Evolutionary conservation across 2,113 vertebrate genomes (phyloP), one percentile per base, ranked within the genome.

Genomic region (Taurulus bubalis): DNA sequence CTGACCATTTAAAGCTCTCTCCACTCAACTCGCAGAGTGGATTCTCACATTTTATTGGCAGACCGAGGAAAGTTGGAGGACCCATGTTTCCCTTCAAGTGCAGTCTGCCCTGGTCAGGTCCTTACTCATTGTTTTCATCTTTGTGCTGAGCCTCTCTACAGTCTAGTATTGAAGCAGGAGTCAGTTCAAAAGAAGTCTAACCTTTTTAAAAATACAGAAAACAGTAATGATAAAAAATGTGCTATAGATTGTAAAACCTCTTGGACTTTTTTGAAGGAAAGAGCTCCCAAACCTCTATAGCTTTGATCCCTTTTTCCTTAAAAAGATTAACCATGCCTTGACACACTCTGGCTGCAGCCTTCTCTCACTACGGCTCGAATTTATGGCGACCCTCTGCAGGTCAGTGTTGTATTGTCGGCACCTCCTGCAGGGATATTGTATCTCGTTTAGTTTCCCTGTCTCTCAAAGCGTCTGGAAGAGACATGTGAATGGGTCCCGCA

Each of bases 351-450:
- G 56, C 49, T 85, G 83, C 77, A 80, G 63, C 73, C 59, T 85
- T 47, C 34, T 83, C 84, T 86, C 80, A 74, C 76, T 84, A 62
- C 51, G 58, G 71, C 6, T 80, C 75, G 85, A 84, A 91, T 95
- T 93, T 95, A 93, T 90, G 74, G 85, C 18, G 63, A 64, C 79
- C 65, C 84, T 91, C 65, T 82, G 80, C 84, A 85, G 81, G 68
- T 87, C 91, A 80, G 85, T 34, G 66, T 78, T 86, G 87, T 69
- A 56, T 80, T 60, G 71, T 73, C 49, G 24, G 42, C 77, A 91
- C 86, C 90, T 91, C 93, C 90, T 92, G 92, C 53, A 14, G 87
- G 36, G 91, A 77, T 90, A 91, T 93, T 93, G 87, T 66, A 85
- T 58, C 84, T 88, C 58, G 58, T 73, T 26, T 24, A 77, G 82